These are phyloP conservation scores for Melanchra persicariae DNA, from an alignment of 2,888 invertebrate genomes.

Conservation along the genomic window DNA sequence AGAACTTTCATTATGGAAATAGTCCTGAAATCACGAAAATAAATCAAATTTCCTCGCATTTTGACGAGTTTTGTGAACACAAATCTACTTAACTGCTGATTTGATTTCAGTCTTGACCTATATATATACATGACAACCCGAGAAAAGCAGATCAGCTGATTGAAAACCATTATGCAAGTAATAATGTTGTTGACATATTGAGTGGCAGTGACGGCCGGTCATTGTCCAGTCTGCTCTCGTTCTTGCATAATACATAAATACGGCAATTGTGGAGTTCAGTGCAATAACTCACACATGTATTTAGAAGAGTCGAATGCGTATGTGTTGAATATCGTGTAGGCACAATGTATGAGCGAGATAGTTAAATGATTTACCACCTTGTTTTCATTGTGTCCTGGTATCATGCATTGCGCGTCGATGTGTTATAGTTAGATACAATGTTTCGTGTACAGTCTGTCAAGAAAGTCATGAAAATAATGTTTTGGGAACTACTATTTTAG, in stretches of 20 bases:
- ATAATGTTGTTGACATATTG: not conserved
- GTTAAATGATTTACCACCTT: constrained; percentile 18
- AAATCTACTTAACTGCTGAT: not conserved
- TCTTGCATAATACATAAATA: constrained; percentile 1
- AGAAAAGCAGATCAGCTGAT: not conserved
- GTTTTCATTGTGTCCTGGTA: constrained; percentile 26
- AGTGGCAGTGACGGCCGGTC: constrained; percentile 1
- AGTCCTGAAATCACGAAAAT: too few species aligned
- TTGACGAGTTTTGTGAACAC: not conserved
- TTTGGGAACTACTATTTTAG: too few species aligned
- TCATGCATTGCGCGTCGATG: not conserved
- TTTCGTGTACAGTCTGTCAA: too few species aligned
- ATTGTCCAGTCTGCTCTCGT: constrained; percentile 4
- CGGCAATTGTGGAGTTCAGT: constrained; percentile 14
- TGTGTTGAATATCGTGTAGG: constrained; percentile 9
- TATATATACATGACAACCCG: not conserved
- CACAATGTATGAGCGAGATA: constrained; percentile 3
- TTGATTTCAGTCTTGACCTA: not conserved
- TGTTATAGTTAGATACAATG: not conserved
- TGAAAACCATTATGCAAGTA: not conserved
- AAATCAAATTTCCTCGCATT: not conserved
- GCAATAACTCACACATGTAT: constrained; percentile 4
- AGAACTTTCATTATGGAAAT: too few species aligned
- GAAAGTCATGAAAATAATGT: too few species aligned
- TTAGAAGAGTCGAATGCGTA: constrained; percentile 1